Base-by-base conservation (phyloP, 2,888 invertebrate species). In the Mimas tiliae region DNA sequence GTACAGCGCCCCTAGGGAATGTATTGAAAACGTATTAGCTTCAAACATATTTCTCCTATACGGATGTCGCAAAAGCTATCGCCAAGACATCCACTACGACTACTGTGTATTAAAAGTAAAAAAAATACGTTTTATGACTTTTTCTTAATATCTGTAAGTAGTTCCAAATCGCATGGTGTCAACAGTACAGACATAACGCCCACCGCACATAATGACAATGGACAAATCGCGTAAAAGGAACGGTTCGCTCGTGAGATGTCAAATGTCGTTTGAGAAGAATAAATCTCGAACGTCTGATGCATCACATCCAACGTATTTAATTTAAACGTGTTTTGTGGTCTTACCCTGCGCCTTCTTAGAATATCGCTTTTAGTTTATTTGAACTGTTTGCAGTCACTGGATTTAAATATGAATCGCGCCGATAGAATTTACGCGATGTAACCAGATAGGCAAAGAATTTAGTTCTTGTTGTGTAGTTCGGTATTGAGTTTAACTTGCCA, bases 151-250 rank as follows among this genome's bases (percentile, higher is more conserved):
- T 55, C 9, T 4, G 1, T 16, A 7, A 34, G 9, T 9, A 34
- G 48, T 62, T 6, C 6, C 21, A 6, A 16, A 50, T 11, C 8
- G 16, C n/a, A 42, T 62, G 62, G 42, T 45, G 53, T 7, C 55
- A 63, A 58, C 19, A 53, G 16, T 74, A 69, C 69, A 72, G 72
- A 72, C 75, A 72, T 77, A 72, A 79, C 77, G 77, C 81, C 81
- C 76, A 78, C 75, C 72, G 73, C 75, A 72, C 75, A 74, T 74
- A 78, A 85, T 83, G 81, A 87, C 86, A 89, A 89, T 85, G 82
- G 83, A 83, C 84, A 85, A 85, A 85, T 86, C 84, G 78, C 80
- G 78, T 80, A 77, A 80, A 86, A 80, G 79, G 78, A 76, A 66
- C 34, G 63, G 51, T 64, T 50, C 73, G 70, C 70, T 83, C 83